These are phyloP conservation scores for Leptonema lineaticorne DNA, from an alignment of 1,140 invertebrate genomes.

Conservation along the genomic window DNA sequence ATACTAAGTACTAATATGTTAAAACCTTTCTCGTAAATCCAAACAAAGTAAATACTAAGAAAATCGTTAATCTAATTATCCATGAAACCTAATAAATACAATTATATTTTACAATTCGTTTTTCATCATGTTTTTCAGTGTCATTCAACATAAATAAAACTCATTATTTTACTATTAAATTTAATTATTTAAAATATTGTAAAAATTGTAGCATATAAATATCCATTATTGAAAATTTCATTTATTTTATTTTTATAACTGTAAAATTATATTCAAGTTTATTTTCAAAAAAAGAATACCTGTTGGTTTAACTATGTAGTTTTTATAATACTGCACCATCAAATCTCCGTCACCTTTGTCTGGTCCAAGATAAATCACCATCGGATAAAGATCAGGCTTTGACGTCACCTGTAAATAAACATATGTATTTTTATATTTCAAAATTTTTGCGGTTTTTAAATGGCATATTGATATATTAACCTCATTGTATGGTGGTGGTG, in stretches of 20 bases:
- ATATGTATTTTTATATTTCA: conserved; percentile 22
- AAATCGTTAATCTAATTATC: conserved; percentile 5
- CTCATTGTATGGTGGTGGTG: conserved; percentile 79
- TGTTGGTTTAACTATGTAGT: conserved; percentile 68
- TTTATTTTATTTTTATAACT: too few relatives aligned
- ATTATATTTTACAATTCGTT: too few relatives aligned
- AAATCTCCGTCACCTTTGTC: conserved; percentile 70
- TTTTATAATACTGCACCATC: conserved; percentile 80
- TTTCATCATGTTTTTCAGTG: too few relatives aligned
- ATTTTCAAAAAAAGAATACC: conserved; percentile 52
- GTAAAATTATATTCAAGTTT: too few relatives aligned
- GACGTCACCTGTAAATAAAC: conserved; percentile 67
- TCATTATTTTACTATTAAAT: too few relatives aligned
- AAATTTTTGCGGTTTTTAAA: too few relatives aligned
- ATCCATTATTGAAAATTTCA: too few relatives aligned
- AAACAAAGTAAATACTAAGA: neutral
- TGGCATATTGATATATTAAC: too few relatives aligned
- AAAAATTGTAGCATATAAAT: too few relatives aligned
- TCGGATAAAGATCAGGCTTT: conserved; percentile 79
- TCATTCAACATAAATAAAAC: too few relatives aligned
- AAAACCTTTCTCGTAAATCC: neutral
- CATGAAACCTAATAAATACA: conserved; percentile 3
- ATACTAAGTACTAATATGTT: neutral
- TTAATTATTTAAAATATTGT: too few relatives aligned
- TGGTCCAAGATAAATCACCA: conserved; percentile 67